Conservation (phyloP, 2,113 vertebrate genomes). For the Spermophilus dauricus region DNA sequence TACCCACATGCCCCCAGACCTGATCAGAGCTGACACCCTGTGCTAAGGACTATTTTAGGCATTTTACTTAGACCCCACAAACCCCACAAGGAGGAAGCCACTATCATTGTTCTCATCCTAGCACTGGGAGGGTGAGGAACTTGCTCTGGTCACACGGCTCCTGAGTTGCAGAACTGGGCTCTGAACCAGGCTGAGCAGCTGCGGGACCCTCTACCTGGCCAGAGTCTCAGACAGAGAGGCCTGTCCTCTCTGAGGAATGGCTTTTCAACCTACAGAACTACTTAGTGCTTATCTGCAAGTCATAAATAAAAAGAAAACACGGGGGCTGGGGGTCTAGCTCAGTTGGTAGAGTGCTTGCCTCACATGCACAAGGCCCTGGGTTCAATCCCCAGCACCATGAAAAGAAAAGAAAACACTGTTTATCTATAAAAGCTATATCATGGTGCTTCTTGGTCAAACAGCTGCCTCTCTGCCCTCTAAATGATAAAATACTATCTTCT, state of each 20-base stretch:
- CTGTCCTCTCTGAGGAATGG: neutral
- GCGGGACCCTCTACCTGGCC: too few relatives aligned
- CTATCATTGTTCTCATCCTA: neutral
- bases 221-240: neutral
- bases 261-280: neutral
- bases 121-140: neutral
- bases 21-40: too few relatives aligned
- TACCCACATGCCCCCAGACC: fast-evolving
- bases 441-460: neutral
- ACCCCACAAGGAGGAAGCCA: neutral
- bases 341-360: too few relatives aligned
- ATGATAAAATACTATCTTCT: neutral
- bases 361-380: too few relatives aligned
- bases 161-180: neutral
- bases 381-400: too few relatives aligned
- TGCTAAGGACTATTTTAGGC: too few relatives aligned
- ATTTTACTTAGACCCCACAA: neutral
- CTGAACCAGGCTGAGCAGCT: neutral
- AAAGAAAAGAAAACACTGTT: neutral
- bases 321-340: too few relatives aligned
- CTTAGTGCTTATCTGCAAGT: neutral
- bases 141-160: fast-evolving
- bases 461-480: neutral
- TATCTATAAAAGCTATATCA: neutral
- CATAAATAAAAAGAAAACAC: neutral